Percentiles rank a stretch among this genome's conserved stretches.
phyloP scores from a whole-genome alignment of 2,888 invertebrate genomes.

The Latrodectus hesperus region DNA sequence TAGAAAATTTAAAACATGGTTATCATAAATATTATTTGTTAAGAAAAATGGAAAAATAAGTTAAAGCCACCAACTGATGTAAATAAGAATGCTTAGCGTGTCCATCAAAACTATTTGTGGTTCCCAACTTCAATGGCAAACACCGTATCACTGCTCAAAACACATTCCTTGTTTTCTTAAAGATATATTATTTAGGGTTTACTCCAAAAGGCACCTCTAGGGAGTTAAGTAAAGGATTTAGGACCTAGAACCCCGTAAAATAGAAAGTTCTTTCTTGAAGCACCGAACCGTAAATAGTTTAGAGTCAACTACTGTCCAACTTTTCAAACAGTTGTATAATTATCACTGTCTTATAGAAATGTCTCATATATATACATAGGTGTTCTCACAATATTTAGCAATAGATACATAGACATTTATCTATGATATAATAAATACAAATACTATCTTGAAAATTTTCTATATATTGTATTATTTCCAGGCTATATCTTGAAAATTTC shows the following conservation, averaged over 20 bases:
- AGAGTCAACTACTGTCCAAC: slow-evolving; percentile 11
- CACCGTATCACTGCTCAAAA: slow-evolving; percentile 33
- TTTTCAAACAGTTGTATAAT: background rate
- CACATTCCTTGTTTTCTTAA: slow-evolving; percentile 49
- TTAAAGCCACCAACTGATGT: background rate
- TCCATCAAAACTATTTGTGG: slow-evolving; percentile 43
- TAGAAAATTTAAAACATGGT: no score
- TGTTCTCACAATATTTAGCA: no score
- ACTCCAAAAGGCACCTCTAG: slow-evolving; percentile 22
- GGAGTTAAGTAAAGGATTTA: slow-evolving; percentile 32
- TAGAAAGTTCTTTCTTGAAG: slow-evolving; percentile 8
- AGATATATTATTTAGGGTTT: slow-evolving; percentile 38
- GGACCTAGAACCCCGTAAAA: slow-evolving; percentile 34
- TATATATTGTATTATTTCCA: no score
- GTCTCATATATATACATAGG: no score
- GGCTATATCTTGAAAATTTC: no score
- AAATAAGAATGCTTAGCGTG: slow-evolving; percentile 28
- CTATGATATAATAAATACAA: no score
- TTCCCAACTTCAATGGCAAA: slow-evolving; percentile 36
- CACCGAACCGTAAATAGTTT: slow-evolving; percentile 4
- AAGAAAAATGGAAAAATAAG: no score
- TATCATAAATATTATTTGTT: no score
- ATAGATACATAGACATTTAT: no score
- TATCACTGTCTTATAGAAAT: no score
- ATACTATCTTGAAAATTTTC: no score